A percentile compares a stretch with the other conserved stretches of the same genome.
Conservation (phyloP, 2,888 invertebrate species). For the Chrysotoxum bicinctum region DNA sequence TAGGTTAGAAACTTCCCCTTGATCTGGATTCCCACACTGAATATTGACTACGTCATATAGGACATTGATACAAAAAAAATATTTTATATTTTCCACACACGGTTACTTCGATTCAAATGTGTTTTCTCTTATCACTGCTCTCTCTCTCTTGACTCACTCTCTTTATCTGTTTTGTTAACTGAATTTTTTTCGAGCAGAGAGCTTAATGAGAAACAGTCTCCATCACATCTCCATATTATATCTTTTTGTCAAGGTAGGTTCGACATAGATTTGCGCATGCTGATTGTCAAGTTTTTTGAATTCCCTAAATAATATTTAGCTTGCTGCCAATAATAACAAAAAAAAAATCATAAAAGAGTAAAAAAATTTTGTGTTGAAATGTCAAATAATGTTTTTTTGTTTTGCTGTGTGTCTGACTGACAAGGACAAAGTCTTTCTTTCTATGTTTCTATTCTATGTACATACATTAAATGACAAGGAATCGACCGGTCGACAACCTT, state of each 20-base stretch:
- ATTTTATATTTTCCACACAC: conserved; percentile 12
- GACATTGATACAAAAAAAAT: conserved; percentile 61
- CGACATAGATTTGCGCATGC: conserved; percentile 59
- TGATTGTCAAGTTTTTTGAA: conserved; percentile 37
- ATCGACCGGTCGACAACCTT: conserved; percentile 72
- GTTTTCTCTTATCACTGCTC: neutral
- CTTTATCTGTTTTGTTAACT: conserved; percentile 16
- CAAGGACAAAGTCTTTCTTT: conserved; percentile 14
- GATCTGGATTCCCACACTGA: conserved; percentile 57
- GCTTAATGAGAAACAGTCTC: conserved; percentile 2
- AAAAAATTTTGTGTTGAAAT: conserved; percentile 32
- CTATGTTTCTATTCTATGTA: conserved; percentile 22
- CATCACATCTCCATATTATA: conserved; percentile 1
- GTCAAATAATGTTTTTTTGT: conserved; percentile 7
- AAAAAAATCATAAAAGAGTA: conserved; percentile 21
- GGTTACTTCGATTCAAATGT: neutral
- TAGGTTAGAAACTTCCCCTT: conserved; percentile 74
- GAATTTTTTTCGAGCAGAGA: neutral
- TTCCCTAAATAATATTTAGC: conserved; percentile 67
- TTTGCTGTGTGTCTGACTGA: conserved; percentile 22
- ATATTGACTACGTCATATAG: conserved; percentile 69
- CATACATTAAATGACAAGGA: conserved; percentile 15
- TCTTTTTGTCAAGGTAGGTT: conserved; percentile 49
- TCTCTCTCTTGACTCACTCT: conserved; percentile 14
- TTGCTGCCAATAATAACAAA: conserved; percentile 62